Percentiles rank a stretch among this genome's conserved stretches.
Conservation (phyloP, 2,888 invertebrate genomes). For the Odontocerum albicorne region DNA sequence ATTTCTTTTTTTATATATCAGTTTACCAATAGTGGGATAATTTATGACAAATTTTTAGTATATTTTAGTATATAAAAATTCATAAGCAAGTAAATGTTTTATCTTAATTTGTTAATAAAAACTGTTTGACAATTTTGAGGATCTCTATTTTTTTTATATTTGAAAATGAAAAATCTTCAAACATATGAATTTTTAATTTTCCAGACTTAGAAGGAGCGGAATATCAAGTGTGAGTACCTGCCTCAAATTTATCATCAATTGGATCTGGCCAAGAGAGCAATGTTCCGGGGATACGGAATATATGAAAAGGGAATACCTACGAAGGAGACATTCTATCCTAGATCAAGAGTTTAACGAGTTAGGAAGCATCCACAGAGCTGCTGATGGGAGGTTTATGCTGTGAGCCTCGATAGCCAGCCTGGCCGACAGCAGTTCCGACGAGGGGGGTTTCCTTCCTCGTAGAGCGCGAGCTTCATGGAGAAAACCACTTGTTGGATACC, state of each 20-base stretch:
- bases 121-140: no score
- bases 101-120: no score
- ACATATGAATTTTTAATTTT: no score
- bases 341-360: constrained; percentile 51
- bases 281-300: constrained; percentile 47
- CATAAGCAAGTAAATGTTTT: no score
- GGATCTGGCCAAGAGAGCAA: constrained; percentile 76
- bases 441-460: constrained; percentile 79
- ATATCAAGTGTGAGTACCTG: constrained; percentile 86
- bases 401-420: constrained; percentile 31
- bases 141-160: no score
- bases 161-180: no score
- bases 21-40: no score
- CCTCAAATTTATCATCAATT: constrained; percentile 61
- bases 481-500: constrained; percentile 63
- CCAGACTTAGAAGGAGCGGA: constrained; percentile 91
- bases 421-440: constrained; percentile 65
- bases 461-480: constrained; percentile 65
- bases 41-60: no score
- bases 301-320: constrained; percentile 42
- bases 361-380: constrained; percentile 70
- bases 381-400: constrained; percentile 75
- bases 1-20: no score
- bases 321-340: constrained; percentile 16
- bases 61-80: no score